Evolutionary conservation across 2,797 vertebrate species (phyloP), one percentile per base, ranked within the genome.

Genomic region (Myiothlypis coronata): DNA sequence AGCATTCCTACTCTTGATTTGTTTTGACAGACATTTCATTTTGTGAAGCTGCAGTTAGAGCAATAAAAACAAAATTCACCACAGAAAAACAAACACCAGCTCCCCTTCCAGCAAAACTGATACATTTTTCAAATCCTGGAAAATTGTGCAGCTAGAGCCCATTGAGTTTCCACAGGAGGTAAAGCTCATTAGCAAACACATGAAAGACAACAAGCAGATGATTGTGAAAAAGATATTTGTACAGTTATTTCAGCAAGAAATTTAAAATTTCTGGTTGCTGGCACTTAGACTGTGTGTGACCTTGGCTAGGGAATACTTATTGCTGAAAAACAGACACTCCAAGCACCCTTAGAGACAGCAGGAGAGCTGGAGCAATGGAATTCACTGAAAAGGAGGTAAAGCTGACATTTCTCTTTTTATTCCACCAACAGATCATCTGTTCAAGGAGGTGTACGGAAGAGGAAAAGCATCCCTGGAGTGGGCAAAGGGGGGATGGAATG

Each of bases 121-220:
- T 67, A 44, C 82, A 85, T 93, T 94, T 83, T 87, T 89, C 20
- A 12, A 92, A 89, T 71, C 49, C 44, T 87, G 88, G 76, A 94
- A 96, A 92, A 72, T 27, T 59, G 65, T 90, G 49, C 69, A 79
- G 78, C 43, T 44, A 52, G 86, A 87, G 84, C 56, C 59, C 59
- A 64, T 37, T 56, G 84, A 95, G 68, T 93, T 94, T 94, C 97
- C 92, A 92, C 96, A 96, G 96, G 95, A 97, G 96, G 87, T 55
- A 93, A 81, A 96, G 71, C 89, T 96, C 96, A 91, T 95, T 95
- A 96, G 87, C 57, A 47, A 82, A 68, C 61, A 86, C 89, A 89
- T 78, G 93, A 94, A 95, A 96, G 96, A 96, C 95, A 90, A 94
- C 2, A n/a, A 96, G 86, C 97, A 95, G 97, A 96, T 93, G 95